Conservation (phyloP, 2,888 invertebrate species). For the Tenthredo scrophulariae region DNA sequence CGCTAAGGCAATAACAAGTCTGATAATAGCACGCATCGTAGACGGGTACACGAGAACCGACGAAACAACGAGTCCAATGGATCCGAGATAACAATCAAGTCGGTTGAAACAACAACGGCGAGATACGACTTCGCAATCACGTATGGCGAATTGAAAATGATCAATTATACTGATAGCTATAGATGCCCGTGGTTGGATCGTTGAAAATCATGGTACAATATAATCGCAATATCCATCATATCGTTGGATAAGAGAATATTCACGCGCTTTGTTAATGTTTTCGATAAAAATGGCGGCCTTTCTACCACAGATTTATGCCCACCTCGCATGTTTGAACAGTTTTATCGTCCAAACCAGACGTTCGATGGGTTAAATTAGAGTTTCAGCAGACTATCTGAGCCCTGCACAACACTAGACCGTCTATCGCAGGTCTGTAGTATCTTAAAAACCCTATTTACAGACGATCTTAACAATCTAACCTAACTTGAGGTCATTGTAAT, state of each 20-base stretch:
- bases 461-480: not conserved
- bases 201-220: not conserved
- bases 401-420: not conserved
- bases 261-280: not conserved
- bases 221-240: not conserved
- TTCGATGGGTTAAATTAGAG: not conserved
- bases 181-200: not conserved
- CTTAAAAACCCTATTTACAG: not conserved
- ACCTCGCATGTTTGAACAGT: not conserved
- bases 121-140: not conserved
- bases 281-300: not conserved
- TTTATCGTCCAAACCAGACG: not conserved
- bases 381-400: not conserved
- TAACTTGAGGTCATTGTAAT: conserved; percentile 29
- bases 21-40: not conserved
- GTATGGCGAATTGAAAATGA: not conserved
- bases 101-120: not conserved
- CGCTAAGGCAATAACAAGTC: conserved; percentile 7
- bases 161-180: not conserved
- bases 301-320: not conserved
- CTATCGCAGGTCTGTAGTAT: not conserved
- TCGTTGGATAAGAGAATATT: not conserved
- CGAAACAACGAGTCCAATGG: conserved; percentile 23
- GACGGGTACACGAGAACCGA: not conserved
- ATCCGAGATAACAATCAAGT: conserved; percentile 16